Evolutionary conservation across 2,888 invertebrate genomes (phyloP), one percentile per base, ranked within the genome.

Genomic region (Eupithecia subumbrata): DNA sequence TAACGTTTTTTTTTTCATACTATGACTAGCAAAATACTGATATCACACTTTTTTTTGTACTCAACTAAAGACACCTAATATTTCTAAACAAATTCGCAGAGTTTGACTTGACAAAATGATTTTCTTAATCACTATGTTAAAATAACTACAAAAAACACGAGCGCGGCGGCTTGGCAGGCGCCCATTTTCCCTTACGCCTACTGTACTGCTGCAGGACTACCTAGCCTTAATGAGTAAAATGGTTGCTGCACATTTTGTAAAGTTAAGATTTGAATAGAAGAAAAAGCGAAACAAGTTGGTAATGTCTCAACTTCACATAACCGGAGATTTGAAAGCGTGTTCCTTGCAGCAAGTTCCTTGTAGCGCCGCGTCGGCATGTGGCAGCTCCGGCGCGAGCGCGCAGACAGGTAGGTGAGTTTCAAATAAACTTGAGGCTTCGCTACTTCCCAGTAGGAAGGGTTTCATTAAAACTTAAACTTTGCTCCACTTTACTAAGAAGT

Each of bases 381-480:
- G n/a, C n/a, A n/a, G n/a, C n/a, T n/a, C n/a, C n/a, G n/a, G n/a
- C n/a, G n/a, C n/a, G n/a, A n/a, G n/a, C n/a, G n/a, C 63, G 25
- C 25, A 18, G 11, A 5, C 37, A 66, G 52, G 52, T 34, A 56
- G 75, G 45, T 37, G 48, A 34, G 40, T 67, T 67, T 71, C 70
- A 66, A 45, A 69, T 69, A 34, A 64, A 72, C 63, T 52, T 48
- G 43, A 40, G 40, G 40, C 52, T 52, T 69, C 25, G n/a, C 71
- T 67, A 69, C 67, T 69, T 63, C 56, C 60, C 48, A 64, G 67
- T 25, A n/a, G 5, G 40, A 12, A 37, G 22, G n/a, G 22, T 72
- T 69, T 72, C 64, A 75, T 75, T 75, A 75, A 69, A 75, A 72
- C 45, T 75, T 67, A 18, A 64, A 70, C 60, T 64, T 63, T 48